Evolutionary conservation across 2,888 invertebrate species (phyloP).

Genomic region (Eupithecia abbreviata): DNA sequence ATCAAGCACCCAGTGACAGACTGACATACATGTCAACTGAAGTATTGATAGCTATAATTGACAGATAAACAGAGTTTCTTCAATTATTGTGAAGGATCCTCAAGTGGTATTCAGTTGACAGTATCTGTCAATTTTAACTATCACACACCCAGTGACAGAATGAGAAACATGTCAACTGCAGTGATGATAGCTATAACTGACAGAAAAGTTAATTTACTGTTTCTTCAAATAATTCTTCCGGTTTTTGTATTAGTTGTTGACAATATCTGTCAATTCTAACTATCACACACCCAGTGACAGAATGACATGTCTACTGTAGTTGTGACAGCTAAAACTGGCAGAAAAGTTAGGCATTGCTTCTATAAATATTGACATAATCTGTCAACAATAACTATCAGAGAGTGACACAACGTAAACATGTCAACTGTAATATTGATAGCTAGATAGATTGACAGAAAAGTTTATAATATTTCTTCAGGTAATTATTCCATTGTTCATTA

Average conservation of each 20-base stretch:
- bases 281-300: slow-evolving; percentile 43
- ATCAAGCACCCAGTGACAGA: slow-evolving; percentile 45
- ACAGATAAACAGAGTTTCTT: slow-evolving; percentile 6
- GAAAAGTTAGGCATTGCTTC: background rate
- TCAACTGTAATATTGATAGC: slow-evolving; percentile 40
- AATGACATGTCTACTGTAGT: slow-evolving; percentile 42
- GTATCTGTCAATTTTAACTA: slow-evolving; percentile 26
- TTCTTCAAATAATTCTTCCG: background rate
- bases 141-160: slow-evolving; percentile 55
- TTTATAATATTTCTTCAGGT: no score
- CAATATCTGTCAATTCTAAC: slow-evolving; percentile 8
- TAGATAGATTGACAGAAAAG: slow-evolving; percentile 14
- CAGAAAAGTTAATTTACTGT: background rate
- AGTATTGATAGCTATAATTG: slow-evolving; percentile 28
- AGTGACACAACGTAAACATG: slow-evolving; percentile 42
- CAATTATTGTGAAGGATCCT: background rate
- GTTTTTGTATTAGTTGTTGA: background rate
- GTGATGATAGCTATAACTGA: slow-evolving; percentile 26
- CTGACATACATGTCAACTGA: slow-evolving; percentile 34
- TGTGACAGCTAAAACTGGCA: slow-evolving; percentile 25
- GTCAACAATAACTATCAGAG: slow-evolving; percentile 18
- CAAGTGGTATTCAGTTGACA: background rate
- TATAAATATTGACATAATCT: slow-evolving; percentile 13
- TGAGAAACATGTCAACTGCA: slow-evolving; percentile 49
- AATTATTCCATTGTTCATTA: no score